phyloP scores from a whole-genome alignment of 2,113 vertebrate genomes.

The Sinocyclocheilus anophthalmus region DNA sequence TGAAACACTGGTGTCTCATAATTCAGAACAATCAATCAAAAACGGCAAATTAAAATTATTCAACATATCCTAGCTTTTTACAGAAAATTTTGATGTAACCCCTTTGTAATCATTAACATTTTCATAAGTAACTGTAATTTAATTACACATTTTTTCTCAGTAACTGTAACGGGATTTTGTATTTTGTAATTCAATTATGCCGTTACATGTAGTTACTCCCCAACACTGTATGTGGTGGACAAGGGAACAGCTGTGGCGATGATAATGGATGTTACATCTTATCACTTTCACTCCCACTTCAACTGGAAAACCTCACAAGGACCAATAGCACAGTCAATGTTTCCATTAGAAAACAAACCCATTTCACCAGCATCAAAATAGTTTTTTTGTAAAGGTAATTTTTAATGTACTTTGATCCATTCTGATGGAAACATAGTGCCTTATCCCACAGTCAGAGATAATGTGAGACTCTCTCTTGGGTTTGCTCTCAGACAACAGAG shows the following conservation, averaged over 20 bases:
- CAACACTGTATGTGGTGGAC: conserved; percentile 50
- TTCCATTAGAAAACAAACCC: conserved; percentile 50
- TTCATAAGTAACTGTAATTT: no score
- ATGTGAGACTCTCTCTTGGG: conserved; percentile 49
- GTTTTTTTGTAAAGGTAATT: not conserved
- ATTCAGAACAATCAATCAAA: no score
- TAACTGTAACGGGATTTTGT: no score
- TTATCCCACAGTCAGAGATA: conserved; percentile 44
- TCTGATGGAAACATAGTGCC: conserved; percentile 52
- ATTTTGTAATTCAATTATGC: no score
- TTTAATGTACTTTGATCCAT: not conserved
- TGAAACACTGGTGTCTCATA: not conserved
- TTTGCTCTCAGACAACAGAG: conserved; percentile 27
- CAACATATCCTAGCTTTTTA: no score
- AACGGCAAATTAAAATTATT: no score
- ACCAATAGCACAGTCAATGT: conserved; percentile 45
- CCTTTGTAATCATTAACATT: no score
- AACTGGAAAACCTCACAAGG: conserved; percentile 20
- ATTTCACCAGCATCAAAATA: not conserved
- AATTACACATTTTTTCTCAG: no score
- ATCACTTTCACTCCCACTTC: not conserved
- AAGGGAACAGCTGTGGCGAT: conserved; percentile 23
- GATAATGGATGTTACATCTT: conserved; percentile 30
- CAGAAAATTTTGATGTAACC: no score
- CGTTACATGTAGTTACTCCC: not conserved